Base-by-base conservation (phyloP, 2,113 vertebrate species). In the Aptenodytes patagonicus region DNA sequence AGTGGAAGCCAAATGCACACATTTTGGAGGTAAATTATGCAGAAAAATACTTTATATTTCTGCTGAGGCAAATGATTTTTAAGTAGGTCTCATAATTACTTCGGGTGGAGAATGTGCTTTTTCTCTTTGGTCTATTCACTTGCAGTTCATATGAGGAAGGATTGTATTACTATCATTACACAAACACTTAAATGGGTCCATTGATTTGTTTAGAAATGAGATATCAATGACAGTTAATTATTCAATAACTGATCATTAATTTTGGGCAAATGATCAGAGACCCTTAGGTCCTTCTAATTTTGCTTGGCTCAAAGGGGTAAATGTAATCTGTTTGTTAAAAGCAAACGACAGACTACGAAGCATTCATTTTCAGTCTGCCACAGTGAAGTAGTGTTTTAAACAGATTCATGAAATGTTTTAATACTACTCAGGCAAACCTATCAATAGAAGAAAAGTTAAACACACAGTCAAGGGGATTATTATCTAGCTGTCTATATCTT, bases 191-290 rank as follows among this genome's bases (percentile, higher is more conserved):
- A 98, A 97, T 97, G 91, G 95, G 95, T 96, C 94, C 91, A 95
- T 96, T 97, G 98, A 98, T 98, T 98, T 97, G 95, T 97, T 98
- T 97, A 80, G 97, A 96, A 96, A 95, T 97, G 94, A 97, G 96
- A 97, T 94, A 96, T 97, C 98, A 97, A 97, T 95, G 81, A 91
- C 96, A 97, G 96, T 97, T 97, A 98, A 98, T 97, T 98, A 97
- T 97, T 98, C 95, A 97, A 98, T 98, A 98, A 97, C 96, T 98
- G 98, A 98, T 99, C 93, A 96, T 98, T 99, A 98, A 94, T 97
- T 97, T 98, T 96, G 94, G 95, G 57, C 95, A 98, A 98, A 95
- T 68, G 79, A 97, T 94, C 94, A 97, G 89, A 91, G 92, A 94
- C 83, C 96, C 83, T 91, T 89, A 97, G 61, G 83, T 93, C 82